Evolutionary conservation across 1,140 invertebrate species (phyloP).

Genomic region (Zaprionus capensis): DNA sequence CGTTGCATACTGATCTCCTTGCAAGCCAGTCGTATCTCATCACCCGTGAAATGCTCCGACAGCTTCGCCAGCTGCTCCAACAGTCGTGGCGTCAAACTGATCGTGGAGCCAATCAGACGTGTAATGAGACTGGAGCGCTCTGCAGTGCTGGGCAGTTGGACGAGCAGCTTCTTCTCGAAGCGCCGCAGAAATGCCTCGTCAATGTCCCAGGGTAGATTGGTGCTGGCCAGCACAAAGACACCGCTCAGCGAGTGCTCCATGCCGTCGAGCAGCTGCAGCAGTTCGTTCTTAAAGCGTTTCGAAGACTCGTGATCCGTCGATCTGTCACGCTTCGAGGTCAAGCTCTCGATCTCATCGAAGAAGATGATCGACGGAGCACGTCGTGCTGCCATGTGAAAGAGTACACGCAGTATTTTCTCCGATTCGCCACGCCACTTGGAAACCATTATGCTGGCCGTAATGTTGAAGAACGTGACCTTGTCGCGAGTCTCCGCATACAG

Average conservation of each 20-base stretch:
- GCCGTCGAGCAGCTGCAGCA: constrained; percentile 97
- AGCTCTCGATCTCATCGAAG: constrained; percentile 97
- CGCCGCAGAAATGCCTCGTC: constrained; percentile 94
- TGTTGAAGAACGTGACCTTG: constrained; percentile 93
- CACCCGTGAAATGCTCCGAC: constrained; percentile 91
- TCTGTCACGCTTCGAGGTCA: constrained; percentile 89
- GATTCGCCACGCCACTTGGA: constrained; percentile 98
- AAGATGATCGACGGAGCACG: constrained; percentile 97
- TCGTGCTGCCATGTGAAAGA: constrained; percentile 95
- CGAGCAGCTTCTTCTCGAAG: constrained; percentile 94
- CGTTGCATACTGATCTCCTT: constrained; percentile 93
- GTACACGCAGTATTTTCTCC: constrained; percentile 93
- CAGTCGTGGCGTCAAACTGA: constrained; percentile 80
- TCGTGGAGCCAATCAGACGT: constrained; percentile 85
- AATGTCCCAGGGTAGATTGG: constrained; percentile 96
- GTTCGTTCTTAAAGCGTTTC: constrained; percentile 95
- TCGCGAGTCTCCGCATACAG: constrained; percentile 92
- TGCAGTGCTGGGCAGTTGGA: constrained; percentile 89
- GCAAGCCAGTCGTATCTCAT: constrained; percentile 94
- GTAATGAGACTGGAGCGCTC: constrained; percentile 89
- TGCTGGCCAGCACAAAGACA: constrained; percentile 94
- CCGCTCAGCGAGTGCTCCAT: constrained; percentile 85
- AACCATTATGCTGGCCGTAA: constrained; percentile 93
- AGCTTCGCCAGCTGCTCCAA: constrained; percentile 86
- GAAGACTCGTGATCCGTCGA: constrained; percentile 95